Evolutionary conservation across 2,888 invertebrate species (phyloP).

Genomic region (Bruchidius siliquastri): DNA sequence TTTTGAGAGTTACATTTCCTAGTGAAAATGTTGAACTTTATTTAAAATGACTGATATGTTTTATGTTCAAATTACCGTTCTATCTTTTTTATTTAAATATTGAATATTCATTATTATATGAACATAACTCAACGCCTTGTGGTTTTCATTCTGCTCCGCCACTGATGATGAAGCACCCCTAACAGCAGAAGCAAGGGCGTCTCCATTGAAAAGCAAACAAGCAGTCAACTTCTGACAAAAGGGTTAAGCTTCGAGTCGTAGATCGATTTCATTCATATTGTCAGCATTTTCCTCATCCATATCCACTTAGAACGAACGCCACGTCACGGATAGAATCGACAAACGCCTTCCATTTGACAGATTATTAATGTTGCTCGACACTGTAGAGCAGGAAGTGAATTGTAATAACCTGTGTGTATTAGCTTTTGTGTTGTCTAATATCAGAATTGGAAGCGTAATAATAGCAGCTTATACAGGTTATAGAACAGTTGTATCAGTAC

Average conservation of each 20-base stretch:
- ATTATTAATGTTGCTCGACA: background rate
- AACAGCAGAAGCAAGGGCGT: background rate
- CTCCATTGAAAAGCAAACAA: background rate
- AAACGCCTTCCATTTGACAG: background rate
- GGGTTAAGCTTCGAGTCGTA: slow-evolving; percentile 4
- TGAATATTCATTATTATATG: no score
- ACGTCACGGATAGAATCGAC: background rate
- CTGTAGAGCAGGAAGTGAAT: background rate
- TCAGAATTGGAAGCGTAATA: background rate
- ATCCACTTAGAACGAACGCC: background rate
- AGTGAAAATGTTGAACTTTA: no score
- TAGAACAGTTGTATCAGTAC: background rate
- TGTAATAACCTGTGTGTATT: background rate
- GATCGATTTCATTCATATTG: slow-evolving; percentile 20
- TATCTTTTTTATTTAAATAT: no score
- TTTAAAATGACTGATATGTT: no score
- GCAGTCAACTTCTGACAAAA: background rate
- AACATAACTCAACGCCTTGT: no score
- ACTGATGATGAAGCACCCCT: no score
- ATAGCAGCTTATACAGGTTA: background rate
- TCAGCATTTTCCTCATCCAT: slow-evolving; percentile 7
- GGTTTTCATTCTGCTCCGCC: no score
- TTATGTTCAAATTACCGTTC: no score
- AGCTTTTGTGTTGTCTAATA: no score
- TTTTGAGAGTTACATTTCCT: no score